phyloP scores from a whole-genome alignment of 35 echinoderm and acorn worm species.

The Diadema setosum region DNA sequence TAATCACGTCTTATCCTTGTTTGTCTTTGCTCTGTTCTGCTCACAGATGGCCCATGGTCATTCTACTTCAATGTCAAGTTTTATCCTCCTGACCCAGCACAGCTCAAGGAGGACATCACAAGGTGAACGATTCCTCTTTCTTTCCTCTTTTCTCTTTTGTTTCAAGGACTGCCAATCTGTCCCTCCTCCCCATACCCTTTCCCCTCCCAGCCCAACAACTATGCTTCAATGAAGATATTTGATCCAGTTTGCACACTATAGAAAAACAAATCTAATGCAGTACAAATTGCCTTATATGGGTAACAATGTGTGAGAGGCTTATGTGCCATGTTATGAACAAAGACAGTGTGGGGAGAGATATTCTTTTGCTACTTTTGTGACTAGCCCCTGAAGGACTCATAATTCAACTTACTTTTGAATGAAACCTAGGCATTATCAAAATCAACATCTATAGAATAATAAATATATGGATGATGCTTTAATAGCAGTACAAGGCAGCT shows the following conservation, averaged over 20 bases:
- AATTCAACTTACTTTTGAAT: too few relatives aligned
- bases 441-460: too few relatives aligned
- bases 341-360: too few relatives aligned
- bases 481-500: too few relatives aligned
- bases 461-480: too few relatives aligned
- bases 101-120: slow-evolving; percentile 97
- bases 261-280: background rate
- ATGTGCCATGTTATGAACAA: too few relatives aligned
- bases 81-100: slow-evolving; percentile 94
- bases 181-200: background rate
- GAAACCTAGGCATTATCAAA: too few relatives aligned
- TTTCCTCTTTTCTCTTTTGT: background rate
- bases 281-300: background rate
- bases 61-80: slow-evolving; percentile 99
- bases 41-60: slow-evolving; percentile 91
- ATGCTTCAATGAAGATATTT: background rate
- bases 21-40: background rate
- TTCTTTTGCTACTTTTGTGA: too few relatives aligned
- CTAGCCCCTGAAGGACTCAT: too few relatives aligned
- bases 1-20: slow-evolving; percentile 30
- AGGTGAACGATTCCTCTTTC: slow-evolving; percentile 44
- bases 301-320: too few relatives aligned
- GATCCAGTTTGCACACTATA: background rate
- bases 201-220: background rate
- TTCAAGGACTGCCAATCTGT: background rate